A percentile compares a stretch with the other conserved stretches of the same genome.
phyloP scores from a whole-genome alignment of 1,140 invertebrate genomes.

The Lucilia sericata region DNA sequence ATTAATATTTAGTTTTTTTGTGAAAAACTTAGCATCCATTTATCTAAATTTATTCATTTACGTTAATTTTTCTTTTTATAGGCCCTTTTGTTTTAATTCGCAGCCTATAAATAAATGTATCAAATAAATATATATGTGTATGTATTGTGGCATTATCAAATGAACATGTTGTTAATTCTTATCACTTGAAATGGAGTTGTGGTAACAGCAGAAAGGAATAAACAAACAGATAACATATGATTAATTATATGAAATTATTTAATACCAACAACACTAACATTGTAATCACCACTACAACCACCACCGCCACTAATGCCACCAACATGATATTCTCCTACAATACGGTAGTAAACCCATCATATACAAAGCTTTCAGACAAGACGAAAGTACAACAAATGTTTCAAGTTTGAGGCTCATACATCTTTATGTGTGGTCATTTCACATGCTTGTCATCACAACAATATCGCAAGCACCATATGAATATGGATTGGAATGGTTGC shows the following conservation, averaged over 20 bases:
- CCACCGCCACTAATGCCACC: no score
- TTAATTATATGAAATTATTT: slow-evolving; percentile 43
- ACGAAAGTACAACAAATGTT: not conserved
- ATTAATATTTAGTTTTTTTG: no score
- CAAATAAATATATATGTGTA: no score
- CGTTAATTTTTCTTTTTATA: no score
- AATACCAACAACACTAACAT: slow-evolving; percentile 31
- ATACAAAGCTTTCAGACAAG: slow-evolving; percentile 9
- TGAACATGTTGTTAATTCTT: slow-evolving; percentile 36
- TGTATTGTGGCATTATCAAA: not conserved
- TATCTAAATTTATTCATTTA: no score
- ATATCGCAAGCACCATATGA: not conserved
- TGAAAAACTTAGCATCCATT: no score
- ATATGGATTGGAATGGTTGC: not conserved
- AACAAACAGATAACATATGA: slow-evolving; percentile 36
- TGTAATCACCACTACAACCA: slow-evolving; percentile 14
- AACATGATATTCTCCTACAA: slow-evolving; percentile 32
- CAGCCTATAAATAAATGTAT: no score
- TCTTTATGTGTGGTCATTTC: slow-evolving; percentile 31
- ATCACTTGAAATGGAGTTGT: not conserved
- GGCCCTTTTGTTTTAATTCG: no score
- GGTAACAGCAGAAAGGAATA: not conserved
- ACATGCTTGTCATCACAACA: slow-evolving; percentile 39
- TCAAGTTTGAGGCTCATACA: not conserved
- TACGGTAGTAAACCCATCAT: no score